Conservation (phyloP, 2,888 invertebrate genomes). For the Augochlorella aurata region DNA sequence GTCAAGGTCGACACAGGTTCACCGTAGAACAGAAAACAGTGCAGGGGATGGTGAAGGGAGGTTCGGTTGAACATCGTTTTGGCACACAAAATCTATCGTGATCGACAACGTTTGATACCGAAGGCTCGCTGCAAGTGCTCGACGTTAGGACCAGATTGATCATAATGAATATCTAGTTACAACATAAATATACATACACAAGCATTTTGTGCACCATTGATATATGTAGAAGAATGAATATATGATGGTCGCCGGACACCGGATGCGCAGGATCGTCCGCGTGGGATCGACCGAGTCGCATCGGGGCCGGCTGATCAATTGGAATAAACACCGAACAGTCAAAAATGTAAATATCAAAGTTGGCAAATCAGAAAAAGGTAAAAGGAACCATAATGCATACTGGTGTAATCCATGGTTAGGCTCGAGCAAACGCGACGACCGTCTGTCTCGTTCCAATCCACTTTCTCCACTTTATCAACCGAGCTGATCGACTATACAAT, state of each 20-base stretch:
- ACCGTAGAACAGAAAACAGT: neutral
- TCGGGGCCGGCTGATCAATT: constrained; percentile 75
- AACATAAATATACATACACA: constrained; percentile 82
- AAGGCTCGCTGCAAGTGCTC: constrained; percentile 73
- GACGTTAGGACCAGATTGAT: constrained; percentile 66
- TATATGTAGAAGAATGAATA: constrained; percentile 65
- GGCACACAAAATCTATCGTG: constrained; percentile 6
- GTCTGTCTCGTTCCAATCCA: neutral
- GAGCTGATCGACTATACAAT: neutral
- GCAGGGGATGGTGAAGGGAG: neutral
- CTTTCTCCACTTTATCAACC: neutral
- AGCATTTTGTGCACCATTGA: constrained; percentile 81
- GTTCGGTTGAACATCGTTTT: neutral
- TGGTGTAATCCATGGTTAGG: constrained; percentile 73
- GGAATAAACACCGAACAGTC: constrained; percentile 78
- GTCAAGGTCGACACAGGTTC: neutral
- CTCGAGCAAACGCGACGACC: neutral
- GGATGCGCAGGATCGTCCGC: constrained; percentile 65
- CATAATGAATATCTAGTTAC: constrained; percentile 79
- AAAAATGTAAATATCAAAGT: constrained; percentile 74
- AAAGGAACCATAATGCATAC: constrained; percentile 75
- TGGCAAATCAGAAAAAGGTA: constrained; percentile 75
- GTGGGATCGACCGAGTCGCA: constrained; percentile 63
- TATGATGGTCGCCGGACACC: constrained; percentile 74
- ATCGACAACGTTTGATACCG: constrained; percentile 5